Evolutionary conservation across 2,797 vertebrate genomes (phyloP), one percentile per base, ranked within the genome.

Genomic region (Periparus ater): DNA sequence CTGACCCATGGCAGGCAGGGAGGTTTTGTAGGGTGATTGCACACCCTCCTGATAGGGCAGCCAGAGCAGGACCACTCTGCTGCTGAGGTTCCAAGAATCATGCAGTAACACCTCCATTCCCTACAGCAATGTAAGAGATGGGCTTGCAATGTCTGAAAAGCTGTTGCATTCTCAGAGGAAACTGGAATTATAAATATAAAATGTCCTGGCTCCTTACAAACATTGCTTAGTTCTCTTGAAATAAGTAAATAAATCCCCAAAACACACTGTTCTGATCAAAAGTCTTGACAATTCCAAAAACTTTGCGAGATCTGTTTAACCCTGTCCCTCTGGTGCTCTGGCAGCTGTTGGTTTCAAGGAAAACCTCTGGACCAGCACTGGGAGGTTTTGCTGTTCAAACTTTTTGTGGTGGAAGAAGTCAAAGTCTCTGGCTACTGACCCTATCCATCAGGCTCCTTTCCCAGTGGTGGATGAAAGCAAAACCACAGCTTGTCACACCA

Each of bases 41-140:
- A 14, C 45, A 4, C 2, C 0, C 15, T 73, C 36, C 4, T 81
- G 11, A 6, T 7, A 27, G 63, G 22, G 20, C 32, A 70, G 73
- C 13, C 40, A 47, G 62, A 40, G 27, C 72, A 38, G 66, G 26
- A 36, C 42, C 81, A 47, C 30, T 83, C 18, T 47, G 0, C 10
- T 36, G 9, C 50, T n/a, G 75, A 45, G 42, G 21, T 84, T 20
- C 63, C 38, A 17, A 0, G 5, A 15, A 20, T 25, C 1, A 1
- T 53, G 30, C 62, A 48, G 20, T n/a, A 17, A 29, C 26, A 32
- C 32, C 42, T 61, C 23, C 51, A 63, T 38, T 29, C 40, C 27
- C 29, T 38, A 40, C 21, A 85, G 50, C 38, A 61, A 0, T 0
- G 0, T 1, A 40, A 25, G 61, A 78, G n/a, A 12, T 12, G 3